A percentile compares a stretch with the other conserved stretches of the same genome.
phyloP scores from a whole-genome alignment of 2,113 vertebrate species.

The Periophthalmus modestus region DNA sequence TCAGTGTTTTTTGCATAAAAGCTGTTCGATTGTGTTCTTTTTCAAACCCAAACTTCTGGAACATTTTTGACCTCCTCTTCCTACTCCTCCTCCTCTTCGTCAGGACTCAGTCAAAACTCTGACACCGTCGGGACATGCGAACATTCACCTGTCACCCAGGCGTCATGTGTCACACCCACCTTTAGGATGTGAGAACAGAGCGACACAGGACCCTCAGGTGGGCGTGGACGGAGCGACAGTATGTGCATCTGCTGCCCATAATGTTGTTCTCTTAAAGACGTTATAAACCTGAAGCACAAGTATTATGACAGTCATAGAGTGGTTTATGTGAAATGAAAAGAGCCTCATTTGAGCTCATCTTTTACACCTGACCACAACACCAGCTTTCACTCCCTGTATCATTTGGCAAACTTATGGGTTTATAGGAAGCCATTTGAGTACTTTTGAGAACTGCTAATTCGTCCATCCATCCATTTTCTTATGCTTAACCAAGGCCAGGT shows the following conservation, averaged over 20 bases:
- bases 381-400: too few species aligned
- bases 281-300: not conserved
- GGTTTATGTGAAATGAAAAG: not conserved
- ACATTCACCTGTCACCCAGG: constrained; percentile 56
- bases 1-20: too few species aligned
- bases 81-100: not conserved
- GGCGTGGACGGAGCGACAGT: constrained; percentile 27
- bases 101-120: constrained; percentile 13
- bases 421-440: too few species aligned
- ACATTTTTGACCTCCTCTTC: constrained; percentile 1
- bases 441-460: too few species aligned
- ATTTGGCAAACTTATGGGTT: too few species aligned
- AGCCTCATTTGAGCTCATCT: too few species aligned
- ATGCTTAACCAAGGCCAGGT: too few species aligned
- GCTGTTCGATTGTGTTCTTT: not conserved
- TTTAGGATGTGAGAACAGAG: constrained; percentile 38
- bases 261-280: not conserved
- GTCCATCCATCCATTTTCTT: too few species aligned
- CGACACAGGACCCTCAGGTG: constrained; percentile 21
- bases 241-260: constrained; percentile 42
- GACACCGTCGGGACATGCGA: constrained; percentile 40
- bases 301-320: not conserved
- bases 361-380: too few species aligned
- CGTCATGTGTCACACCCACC: constrained; percentile 32
- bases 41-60: not conserved